Conservation (phyloP, 2,888 invertebrate genomes). For the Eucera pruinosa region DNA sequence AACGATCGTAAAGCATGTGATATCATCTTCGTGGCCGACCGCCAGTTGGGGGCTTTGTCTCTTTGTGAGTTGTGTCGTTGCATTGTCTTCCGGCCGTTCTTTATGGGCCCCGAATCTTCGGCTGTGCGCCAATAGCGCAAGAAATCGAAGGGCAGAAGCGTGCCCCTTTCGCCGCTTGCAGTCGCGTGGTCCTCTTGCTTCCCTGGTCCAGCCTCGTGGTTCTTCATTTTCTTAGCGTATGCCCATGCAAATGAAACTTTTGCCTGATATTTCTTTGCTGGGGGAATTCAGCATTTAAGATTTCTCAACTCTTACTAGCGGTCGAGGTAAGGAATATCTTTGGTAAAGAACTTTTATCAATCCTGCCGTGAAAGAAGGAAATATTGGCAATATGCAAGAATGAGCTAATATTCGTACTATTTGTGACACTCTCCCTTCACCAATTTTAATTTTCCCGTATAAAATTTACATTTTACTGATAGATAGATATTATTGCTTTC, state of each 20-base stretch:
- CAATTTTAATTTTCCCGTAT: too few species aligned
- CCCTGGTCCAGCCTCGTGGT: neutral
- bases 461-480: too few species aligned
- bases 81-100: conserved; percentile 78
- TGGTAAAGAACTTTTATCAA: too few species aligned
- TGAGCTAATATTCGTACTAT: too few species aligned
- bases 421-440: too few species aligned
- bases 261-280: neutral
- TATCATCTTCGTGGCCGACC: conserved; percentile 78
- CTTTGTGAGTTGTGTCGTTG: conserved; percentile 75
- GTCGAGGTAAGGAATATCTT: too few species aligned
- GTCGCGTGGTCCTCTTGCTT: conserved; percentile 9
- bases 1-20: conserved; percentile 80
- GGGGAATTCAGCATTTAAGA: too few species aligned
- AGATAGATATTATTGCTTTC: too few species aligned
- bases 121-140: conserved; percentile 68
- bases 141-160: conserved; percentile 62
- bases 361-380: too few species aligned
- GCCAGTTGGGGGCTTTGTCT: conserved; percentile 77
- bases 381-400: too few species aligned
- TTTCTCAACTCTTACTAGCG: too few species aligned
- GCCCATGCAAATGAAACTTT: neutral
- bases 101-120: conserved; percentile 70
- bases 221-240: conserved; percentile 10
- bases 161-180: conserved; percentile 24